These are phyloP conservation scores for Chelonus insularis DNA, from an alignment of 1,140 invertebrate genomes.

Conservation along the genomic window DNA sequence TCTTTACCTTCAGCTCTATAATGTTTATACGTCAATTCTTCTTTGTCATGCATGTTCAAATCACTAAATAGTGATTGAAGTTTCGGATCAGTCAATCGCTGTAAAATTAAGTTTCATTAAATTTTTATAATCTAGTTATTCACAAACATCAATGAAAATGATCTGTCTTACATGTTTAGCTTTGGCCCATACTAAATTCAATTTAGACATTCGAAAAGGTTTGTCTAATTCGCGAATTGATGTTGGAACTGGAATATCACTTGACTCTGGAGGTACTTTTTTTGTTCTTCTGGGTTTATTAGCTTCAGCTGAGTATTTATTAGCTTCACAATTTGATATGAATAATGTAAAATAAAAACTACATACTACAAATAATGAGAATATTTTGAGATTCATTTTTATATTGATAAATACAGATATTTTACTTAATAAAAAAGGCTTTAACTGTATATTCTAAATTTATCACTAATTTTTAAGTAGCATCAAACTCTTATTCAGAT, in stretches of 20 bases:
- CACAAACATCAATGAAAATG: no score
- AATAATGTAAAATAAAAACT: constrained; percentile 53
- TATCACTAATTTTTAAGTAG: no score
- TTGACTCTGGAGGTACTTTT: constrained; percentile 43
- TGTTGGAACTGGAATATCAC: constrained; percentile 48
- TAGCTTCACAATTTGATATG: constrained; percentile 46
- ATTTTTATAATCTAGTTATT: background rate
- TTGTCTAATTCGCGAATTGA: constrained; percentile 69
- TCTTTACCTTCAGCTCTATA: constrained; percentile 80
- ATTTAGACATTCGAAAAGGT: constrained; percentile 82
- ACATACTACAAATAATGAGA: constrained; percentile 45
- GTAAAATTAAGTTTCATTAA: constrained; percentile 27
- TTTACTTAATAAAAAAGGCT: no score
- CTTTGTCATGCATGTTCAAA: constrained; percentile 89
- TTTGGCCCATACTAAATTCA: constrained; percentile 83
- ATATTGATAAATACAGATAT: no score
- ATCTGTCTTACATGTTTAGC: constrained; percentile 70
- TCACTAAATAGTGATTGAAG: constrained; percentile 85
- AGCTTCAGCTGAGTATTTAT: constrained; percentile 65
- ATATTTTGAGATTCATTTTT: no score
- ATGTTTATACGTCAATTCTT: constrained; percentile 83
- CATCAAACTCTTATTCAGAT: no score
- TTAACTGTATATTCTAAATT: no score
- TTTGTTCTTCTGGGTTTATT: constrained; percentile 50
- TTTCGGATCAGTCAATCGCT: constrained; percentile 83